Evolutionary conservation across 2,113 vertebrate species (phyloP).

Genomic region (Echinops telfairi): DNA sequence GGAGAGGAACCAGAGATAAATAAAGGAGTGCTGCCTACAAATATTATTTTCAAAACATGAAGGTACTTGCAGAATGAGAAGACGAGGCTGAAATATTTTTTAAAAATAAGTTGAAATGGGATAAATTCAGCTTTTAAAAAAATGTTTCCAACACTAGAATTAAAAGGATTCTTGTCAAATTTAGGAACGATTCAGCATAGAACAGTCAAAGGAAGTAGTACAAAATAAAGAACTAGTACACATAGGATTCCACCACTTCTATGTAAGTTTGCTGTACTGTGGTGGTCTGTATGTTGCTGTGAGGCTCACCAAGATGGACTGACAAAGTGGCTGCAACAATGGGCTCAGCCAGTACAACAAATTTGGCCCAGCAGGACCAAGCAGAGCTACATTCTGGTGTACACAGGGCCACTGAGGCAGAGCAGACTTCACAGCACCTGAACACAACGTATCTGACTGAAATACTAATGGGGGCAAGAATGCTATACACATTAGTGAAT

Average conservation of each 20-base stretch:
- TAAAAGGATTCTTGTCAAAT: constrained; percentile 37
- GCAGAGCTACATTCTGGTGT: too few relatives aligned
- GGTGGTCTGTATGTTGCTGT: too few relatives aligned
- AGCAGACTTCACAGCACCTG: too few relatives aligned
- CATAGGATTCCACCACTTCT: too few relatives aligned
- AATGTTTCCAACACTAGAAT: neutral
- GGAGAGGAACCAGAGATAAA: neutral
- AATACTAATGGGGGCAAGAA: constrained; percentile 5
- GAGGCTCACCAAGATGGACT: too few relatives aligned
- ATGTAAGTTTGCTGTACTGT: too few relatives aligned
- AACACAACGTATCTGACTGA: neutral
- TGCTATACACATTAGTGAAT: constrained; percentile 11
- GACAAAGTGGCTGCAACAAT: too few relatives aligned
- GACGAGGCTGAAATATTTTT: neutral
- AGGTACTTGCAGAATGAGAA: neutral
- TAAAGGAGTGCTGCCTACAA: neutral
- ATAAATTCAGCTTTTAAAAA: constrained; percentile 24
- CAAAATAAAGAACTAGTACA: constrained; percentile 17
- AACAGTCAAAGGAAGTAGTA: constrained; percentile 16
- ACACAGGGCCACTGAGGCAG: too few relatives aligned
- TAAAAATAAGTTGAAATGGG: neutral
- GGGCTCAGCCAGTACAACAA: too few relatives aligned
- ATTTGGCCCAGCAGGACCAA: too few relatives aligned
- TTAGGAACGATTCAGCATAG: neutral
- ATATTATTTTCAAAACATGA: neutral